These are phyloP conservation scores for Athalia rosae DNA, from an alignment of 2,888 invertebrate species.

Conservation along the genomic window DNA sequence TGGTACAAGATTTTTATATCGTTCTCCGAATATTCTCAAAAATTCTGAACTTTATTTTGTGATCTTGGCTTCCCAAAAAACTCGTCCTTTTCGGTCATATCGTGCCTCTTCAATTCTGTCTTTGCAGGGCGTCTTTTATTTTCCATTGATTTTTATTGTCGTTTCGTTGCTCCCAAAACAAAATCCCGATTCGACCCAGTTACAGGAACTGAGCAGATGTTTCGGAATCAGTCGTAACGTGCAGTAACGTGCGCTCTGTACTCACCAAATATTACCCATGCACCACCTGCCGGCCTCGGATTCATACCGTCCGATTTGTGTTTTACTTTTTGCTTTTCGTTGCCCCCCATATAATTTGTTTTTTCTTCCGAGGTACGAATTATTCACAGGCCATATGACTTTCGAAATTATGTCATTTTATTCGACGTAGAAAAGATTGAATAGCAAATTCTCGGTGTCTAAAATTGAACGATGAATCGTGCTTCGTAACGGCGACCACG, in stretches of 20 bases:
- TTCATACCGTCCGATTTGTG: slow-evolving; percentile 11
- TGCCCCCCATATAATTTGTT: not conserved
- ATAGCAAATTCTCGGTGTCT: too few species aligned
- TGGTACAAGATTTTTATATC: not conserved
- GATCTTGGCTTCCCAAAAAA: too few species aligned
- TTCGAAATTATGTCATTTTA: too few species aligned
- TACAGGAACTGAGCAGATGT: slow-evolving; percentile 23
- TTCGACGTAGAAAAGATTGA: too few species aligned
- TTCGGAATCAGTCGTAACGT: not conserved
- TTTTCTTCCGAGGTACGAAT: not conserved
- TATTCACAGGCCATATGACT: too few species aligned
- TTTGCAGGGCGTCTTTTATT: not conserved
- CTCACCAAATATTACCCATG: not conserved
- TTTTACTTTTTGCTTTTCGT: not conserved
- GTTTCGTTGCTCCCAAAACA: too few species aligned
- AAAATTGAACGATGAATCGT: too few species aligned
- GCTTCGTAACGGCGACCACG: too few species aligned
- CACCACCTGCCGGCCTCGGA: slow-evolving; percentile 35
- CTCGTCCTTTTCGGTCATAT: too few species aligned
- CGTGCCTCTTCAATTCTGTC: too few species aligned
- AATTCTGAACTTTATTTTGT: too few species aligned
- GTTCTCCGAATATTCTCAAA: not conserved
- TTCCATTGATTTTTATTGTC: too few species aligned
- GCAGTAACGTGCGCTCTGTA: not conserved
- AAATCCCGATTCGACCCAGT: slow-evolving; percentile 8